Percentiles rank a stretch among this genome's conserved stretches.
phyloP scores from a whole-genome alignment of 2,797 vertebrate genomes.

The Threskiornis aethiopicus region DNA sequence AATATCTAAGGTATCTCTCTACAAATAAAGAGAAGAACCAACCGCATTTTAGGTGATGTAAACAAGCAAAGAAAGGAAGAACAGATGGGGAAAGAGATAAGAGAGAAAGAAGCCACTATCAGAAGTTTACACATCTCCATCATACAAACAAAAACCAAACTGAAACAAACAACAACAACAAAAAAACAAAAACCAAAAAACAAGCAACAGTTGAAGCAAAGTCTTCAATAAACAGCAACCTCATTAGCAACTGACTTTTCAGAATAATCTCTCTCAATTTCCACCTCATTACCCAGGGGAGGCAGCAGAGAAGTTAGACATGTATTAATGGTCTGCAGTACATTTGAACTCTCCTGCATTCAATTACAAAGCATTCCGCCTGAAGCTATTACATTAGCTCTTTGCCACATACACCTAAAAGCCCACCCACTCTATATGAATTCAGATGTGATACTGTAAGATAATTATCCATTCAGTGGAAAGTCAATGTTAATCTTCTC shows the following conservation, averaged over 20 bases:
- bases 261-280: not conserved
- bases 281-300: slow-evolving; percentile 5
- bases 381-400: not conserved
- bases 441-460: not conserved
- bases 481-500: not conserved
- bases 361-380: slow-evolving; percentile 17
- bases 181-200: not conserved
- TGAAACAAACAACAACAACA: not conserved
- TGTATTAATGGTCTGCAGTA: not conserved
- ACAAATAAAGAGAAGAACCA: not conserved
- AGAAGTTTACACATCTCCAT: not conserved
- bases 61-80: not conserved
- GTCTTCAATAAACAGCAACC: not conserved
- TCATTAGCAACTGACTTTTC: not conserved
- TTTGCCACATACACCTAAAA: slow-evolving; percentile 24
- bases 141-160: not conserved
- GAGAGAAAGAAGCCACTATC: not conserved
- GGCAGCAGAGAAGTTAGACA: not conserved
- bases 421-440: not conserved
- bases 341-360: slow-evolving; percentile 3
- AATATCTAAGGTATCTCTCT: not conserved
- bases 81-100: not conserved
- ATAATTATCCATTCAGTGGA: not conserved
- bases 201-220: not conserved
- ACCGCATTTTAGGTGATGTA: not conserved